phyloP scores from a whole-genome alignment of 2,113 vertebrate genomes.

The Oxygymnocypris stewartii region DNA sequence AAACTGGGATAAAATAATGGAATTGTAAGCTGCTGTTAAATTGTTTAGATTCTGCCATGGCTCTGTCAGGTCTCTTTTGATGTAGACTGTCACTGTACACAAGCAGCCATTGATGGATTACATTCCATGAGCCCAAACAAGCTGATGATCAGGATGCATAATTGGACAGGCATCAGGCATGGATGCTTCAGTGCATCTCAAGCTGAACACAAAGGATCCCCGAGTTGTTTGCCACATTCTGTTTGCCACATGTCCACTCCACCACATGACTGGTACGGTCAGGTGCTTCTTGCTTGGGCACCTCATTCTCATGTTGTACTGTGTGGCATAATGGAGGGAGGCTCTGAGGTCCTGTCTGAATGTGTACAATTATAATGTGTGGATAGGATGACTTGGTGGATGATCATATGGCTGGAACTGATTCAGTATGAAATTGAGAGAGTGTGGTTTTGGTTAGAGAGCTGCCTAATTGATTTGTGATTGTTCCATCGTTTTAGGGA shows the following conservation, averaged over 20 bases:
- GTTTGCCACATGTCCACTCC: conserved; percentile 10
- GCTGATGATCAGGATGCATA: conserved; percentile 23
- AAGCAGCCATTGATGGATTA: conserved; percentile 20
- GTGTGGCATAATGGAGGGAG: background rate
- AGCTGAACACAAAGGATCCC: conserved; percentile 34
- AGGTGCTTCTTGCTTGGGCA: background rate
- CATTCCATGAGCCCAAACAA: conserved; percentile 46
- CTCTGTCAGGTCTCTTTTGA: background rate
- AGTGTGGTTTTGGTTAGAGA: background rate
- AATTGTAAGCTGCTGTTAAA: background rate
- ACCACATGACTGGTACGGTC: conserved; percentile 1
- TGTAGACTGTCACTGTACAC: background rate
- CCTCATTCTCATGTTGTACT: background rate
- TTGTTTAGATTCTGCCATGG: background rate
- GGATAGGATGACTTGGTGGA: background rate
- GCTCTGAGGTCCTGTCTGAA: background rate
- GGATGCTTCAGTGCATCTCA: conserved; percentile 35
- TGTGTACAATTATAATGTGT: background rate
- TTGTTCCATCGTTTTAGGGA: background rate
- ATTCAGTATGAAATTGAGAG: background rate
- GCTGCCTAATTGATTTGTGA: background rate
- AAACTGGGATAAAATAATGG: background rate
- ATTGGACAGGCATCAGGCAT: conserved; percentile 4
- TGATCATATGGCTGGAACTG: background rate
- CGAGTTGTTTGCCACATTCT: conserved; percentile 14